phyloP scores from a whole-genome alignment of 2,888 invertebrate genomes.

The Phortica okadai region DNA sequence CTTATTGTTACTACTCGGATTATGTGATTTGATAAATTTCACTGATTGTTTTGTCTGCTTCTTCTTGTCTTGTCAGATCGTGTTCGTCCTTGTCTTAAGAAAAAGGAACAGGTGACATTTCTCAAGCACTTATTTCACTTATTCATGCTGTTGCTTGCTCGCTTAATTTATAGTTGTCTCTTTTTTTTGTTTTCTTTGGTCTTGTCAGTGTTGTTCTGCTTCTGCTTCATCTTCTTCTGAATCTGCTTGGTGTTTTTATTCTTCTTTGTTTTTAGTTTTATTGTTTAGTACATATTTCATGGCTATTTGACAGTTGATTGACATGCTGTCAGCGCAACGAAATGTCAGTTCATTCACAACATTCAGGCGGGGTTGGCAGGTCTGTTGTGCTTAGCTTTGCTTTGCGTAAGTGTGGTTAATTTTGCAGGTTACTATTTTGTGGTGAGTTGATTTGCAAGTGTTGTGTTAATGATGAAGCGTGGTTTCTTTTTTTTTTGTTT shows the following conservation, averaged over 20 bases:
- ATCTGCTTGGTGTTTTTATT: not conserved
- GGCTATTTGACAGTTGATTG: slow-evolving; percentile 20
- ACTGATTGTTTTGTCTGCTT: not conserved
- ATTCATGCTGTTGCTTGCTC: not conserved
- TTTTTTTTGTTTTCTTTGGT: too few species aligned
- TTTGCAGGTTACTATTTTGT: not conserved
- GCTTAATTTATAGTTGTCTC: too few species aligned
- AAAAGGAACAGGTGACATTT: not conserved
- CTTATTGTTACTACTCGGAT: not conserved
- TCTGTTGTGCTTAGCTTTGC: not conserved
- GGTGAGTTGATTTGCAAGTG: not conserved
- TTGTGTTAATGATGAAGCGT: not conserved
- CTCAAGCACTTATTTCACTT: not conserved
- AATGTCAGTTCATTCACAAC: slow-evolving; percentile 9
- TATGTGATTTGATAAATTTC: not conserved
- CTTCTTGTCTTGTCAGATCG: not conserved
- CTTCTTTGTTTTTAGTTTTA: too few species aligned
- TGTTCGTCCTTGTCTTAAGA: too few species aligned
- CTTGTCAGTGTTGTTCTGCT: too few species aligned
- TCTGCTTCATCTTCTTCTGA: not conserved
- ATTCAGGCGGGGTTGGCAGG: not conserved
- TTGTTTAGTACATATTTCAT: not conserved
- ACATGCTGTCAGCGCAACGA: not conserved
- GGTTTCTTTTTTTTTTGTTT: not conserved
- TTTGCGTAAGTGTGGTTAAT: slow-evolving; percentile 2